Percentiles rank a stretch among this genome's conserved stretches.
phyloP scores from a whole-genome alignment of 1,140 invertebrate species.

The Araneus ventricosus region DNA sequence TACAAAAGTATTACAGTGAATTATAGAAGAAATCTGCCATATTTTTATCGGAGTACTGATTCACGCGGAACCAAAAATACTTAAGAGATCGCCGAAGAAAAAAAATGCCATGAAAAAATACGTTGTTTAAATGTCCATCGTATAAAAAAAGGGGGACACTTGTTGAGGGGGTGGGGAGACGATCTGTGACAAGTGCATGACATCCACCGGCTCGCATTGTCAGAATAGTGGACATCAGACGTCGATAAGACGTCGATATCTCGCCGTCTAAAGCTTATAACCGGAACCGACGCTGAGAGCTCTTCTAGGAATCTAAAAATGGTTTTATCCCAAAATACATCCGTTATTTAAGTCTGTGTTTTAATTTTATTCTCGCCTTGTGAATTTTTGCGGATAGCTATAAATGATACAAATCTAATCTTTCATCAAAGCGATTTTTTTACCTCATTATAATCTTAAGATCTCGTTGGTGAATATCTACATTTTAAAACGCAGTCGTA shows the following conservation, averaged over 20 bases:
- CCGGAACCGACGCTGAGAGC: background rate
- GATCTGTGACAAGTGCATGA: conserved; percentile 66
- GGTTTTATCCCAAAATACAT: no score
- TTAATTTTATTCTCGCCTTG: background rate
- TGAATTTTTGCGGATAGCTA: background rate
- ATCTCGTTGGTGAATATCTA: no score
- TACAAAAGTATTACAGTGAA: no score
- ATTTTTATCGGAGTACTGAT: no score
- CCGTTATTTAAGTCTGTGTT: background rate
- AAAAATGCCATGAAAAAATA: background rate
- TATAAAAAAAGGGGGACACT: background rate
- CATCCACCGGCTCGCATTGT: conserved; percentile 65
- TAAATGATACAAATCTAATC: no score
- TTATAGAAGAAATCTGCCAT: no score
- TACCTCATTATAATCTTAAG: no score
- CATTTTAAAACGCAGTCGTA: no score
- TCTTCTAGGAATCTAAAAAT: background rate
- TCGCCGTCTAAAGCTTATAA: background rate
- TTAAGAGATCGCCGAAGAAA: background rate
- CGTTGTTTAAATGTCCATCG: conserved; percentile 55
- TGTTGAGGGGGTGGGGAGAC: conserved; percentile 31
- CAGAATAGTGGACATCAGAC: conserved; percentile 63
- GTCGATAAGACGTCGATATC: conserved; percentile 73
- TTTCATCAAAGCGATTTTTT: no score
- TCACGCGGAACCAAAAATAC: background rate